Evolutionary conservation across 2,888 invertebrate genomes (phyloP), one percentile per base, ranked within the genome.

Genomic region (Lypha dubia): DNA sequence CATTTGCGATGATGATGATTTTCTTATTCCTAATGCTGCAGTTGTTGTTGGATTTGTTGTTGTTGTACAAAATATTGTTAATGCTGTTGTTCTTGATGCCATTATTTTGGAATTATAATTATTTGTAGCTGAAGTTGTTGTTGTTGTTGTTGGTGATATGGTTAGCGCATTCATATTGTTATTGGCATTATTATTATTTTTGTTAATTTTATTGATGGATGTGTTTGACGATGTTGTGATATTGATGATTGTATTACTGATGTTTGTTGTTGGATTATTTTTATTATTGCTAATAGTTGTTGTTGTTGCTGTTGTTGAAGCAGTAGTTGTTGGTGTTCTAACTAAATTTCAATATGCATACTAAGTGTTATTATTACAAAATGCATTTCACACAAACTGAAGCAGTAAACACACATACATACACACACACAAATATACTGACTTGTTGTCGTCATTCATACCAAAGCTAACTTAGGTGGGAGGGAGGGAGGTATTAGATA

Each of bases 111-210:
- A 75, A 82, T 87, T 87, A 44, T n/a, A n/a, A n/a, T 88, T 88
- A 88, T 87, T 88, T 87, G 87, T 87, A 88, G 87, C n/a, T 51
- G 79, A 62, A 41, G 63, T 74, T 63, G 73, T 80, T 38, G 71
- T 75, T 56, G 79, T 74, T 58, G 63, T 76, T 67, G 71, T 80
- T 38, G 71, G 67, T 56, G 83, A 83, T 87, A 87, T 81, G 88
- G 84, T 44, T 53, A 79, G 60, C 13, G 60, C 22, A 74, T 65
- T 49, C 60, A 75, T 28, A 63, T 73, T 76, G 22, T 88, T 89
- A 88, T 89, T 90, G 86, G 87, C 87, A 88, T 87, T 89, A 87
- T 87, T 89, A 87, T 87, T 89, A 87, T 87, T 89, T 87, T 87
- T 88, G 86, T 89, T 90, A 87, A 86, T 88, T 86, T 89, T 90